phyloP scores from a whole-genome alignment of 1,140 invertebrate species.

The Tetragonula clypearis region DNA sequence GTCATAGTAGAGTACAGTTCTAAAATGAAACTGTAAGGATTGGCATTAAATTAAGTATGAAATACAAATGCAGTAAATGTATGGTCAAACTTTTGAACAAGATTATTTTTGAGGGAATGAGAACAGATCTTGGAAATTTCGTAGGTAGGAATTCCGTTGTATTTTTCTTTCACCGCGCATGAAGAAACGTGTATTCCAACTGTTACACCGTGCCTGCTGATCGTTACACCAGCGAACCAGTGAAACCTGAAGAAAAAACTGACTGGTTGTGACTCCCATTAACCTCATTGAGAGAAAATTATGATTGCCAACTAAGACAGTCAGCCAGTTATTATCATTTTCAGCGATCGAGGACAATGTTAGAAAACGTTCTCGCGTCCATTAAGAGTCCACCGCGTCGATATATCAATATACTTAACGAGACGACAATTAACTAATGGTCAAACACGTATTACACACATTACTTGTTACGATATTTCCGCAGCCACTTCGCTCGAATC shows the following conservation, averaged over 20 bases:
- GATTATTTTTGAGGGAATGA: background rate
- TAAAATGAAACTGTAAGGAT: too few relatives aligned
- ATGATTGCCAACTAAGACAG: constrained; percentile 12
- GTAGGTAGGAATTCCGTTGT: background rate
- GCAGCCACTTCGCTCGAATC: background rate
- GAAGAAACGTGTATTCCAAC: background rate
- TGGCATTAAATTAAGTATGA: too few relatives aligned
- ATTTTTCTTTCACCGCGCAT: background rate
- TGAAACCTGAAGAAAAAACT: constrained; percentile 61
- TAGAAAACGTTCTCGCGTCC: background rate
- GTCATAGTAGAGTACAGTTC: too few relatives aligned
- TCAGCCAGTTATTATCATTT: constrained; percentile 53
- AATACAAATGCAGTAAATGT: too few relatives aligned
- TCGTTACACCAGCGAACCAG: constrained; percentile 5
- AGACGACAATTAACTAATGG: constrained; percentile 8
- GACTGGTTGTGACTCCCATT: constrained; percentile 51
- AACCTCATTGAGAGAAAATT: constrained; percentile 62
- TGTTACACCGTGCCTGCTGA: background rate
- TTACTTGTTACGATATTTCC: background rate
- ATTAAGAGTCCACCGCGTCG: background rate
- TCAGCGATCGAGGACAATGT: background rate
- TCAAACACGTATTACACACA: background rate
- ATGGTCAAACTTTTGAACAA: too few relatives aligned
- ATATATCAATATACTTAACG: constrained; percentile 2
- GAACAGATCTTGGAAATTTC: background rate